phyloP scores from a whole-genome alignment of 2,888 invertebrate species.

The Agriopis marginaria region DNA sequence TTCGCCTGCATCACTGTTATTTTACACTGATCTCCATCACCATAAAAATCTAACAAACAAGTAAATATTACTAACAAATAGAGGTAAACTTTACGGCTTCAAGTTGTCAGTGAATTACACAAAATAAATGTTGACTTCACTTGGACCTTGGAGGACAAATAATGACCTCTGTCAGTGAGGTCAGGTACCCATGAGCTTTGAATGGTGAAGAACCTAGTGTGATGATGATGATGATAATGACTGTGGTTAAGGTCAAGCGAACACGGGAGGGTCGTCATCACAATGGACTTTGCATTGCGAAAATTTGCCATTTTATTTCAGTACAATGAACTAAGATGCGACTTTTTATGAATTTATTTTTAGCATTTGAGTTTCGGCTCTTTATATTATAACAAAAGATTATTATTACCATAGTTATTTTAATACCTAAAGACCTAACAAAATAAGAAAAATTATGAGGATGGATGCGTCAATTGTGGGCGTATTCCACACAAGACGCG shows the following conservation, averaged over 20 bases:
- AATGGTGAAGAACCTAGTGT: background rate
- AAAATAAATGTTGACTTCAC: conserved; percentile 7
- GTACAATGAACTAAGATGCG: no score
- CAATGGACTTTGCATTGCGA: no score
- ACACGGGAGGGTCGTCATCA: background rate
- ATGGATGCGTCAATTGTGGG: no score
- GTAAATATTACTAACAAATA: conserved; percentile 35
- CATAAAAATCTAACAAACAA: conserved; percentile 33
- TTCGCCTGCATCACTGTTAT: conserved; percentile 1
- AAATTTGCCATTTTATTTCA: no score
- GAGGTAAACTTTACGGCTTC: conserved; percentile 31
- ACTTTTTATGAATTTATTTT: no score
- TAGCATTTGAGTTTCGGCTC: no score
- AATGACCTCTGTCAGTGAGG: background rate
- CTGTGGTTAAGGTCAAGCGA: conserved; percentile 2
- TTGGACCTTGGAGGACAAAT: conserved; percentile 6
- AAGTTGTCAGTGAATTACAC: conserved; percentile 6
- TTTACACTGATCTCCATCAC: conserved; percentile 19
- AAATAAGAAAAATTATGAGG: no score
- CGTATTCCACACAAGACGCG: no score
- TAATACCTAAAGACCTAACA: no score
- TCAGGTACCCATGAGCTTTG: conserved; percentile 4
- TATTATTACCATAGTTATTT: no score
- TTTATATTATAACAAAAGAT: no score
- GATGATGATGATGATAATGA: conserved; percentile 3